Conservation (phyloP, 1,140 invertebrate species). For the Sweltsa coloradensis region DNA sequence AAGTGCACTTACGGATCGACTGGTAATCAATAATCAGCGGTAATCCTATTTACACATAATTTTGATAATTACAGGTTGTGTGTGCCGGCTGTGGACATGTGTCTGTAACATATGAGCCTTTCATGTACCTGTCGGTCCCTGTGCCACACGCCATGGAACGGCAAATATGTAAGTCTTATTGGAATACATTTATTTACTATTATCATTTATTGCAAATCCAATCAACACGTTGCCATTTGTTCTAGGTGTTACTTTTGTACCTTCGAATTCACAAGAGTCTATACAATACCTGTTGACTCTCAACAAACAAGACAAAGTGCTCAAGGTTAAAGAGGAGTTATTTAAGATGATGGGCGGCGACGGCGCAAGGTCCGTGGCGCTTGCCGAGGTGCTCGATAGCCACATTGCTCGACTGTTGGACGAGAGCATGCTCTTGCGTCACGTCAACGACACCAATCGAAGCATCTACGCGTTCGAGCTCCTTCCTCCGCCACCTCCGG, state of each 20-base stretch:
- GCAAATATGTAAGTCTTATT: constrained; percentile 36
- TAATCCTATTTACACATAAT: neutral
- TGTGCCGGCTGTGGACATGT: constrained; percentile 53
- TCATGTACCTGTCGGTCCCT: constrained; percentile 61
- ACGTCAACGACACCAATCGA: constrained; percentile 40
- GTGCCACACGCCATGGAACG: constrained; percentile 53
- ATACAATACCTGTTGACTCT: constrained; percentile 43
- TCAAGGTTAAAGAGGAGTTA: constrained; percentile 43
- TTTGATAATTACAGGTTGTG: constrained; percentile 40
- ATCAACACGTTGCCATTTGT: constrained; percentile 12
- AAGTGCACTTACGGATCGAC: neutral
- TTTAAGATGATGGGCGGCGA: constrained; percentile 28
- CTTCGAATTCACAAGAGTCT: constrained; percentile 32
- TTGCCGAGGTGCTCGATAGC: constrained; percentile 51
- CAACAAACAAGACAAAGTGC: constrained; percentile 45
- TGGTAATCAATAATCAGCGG: neutral
- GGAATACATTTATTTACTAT: no score
- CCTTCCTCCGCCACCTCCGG: constrained; percentile 21
- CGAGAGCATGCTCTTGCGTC: constrained; percentile 38
- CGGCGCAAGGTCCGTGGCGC: constrained; percentile 33
- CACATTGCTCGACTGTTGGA: constrained; percentile 51
- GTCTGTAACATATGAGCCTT: constrained; percentile 59
- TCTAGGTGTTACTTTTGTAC: constrained; percentile 44
- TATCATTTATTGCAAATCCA: no score
- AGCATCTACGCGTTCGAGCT: constrained; percentile 42